Percentiles rank a stretch among this genome's conserved stretches.
Conservation (phyloP, 2,113 vertebrate genomes). For the Megaptera novaeangliae region DNA sequence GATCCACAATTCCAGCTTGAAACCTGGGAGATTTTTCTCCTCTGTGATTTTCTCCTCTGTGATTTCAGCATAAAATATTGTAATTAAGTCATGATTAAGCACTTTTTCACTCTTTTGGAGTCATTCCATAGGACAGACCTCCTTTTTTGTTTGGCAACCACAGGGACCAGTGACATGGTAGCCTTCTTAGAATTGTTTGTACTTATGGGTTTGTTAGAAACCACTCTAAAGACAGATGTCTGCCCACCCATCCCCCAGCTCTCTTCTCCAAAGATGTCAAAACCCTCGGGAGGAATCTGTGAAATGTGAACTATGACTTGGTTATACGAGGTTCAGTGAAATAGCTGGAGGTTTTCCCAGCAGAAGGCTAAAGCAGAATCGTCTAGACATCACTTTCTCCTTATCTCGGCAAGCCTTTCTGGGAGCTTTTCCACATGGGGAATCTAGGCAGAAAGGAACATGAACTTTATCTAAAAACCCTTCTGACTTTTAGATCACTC, state of each 20-base stretch:
- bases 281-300: conserved; percentile 43
- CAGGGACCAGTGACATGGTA: not conserved
- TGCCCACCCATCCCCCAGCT: not conserved
- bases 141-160: not conserved
- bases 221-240: conserved; percentile 2
- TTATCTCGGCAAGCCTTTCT: conserved; percentile 32
- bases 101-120: not conserved
- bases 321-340: conserved; percentile 14
- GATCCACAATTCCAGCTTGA: not conserved
- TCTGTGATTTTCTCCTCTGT: not conserved
- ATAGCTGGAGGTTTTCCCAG: conserved; percentile 55
- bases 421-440: conserved; percentile 1
- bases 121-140: not conserved
- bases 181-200: not conserved
- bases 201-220: not conserved
- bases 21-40: not conserved
- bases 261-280: conserved; percentile 16
- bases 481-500: not conserved
- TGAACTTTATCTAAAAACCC: not conserved
- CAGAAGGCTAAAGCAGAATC: conserved; percentile 18
- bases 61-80: not conserved
- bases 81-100: not conserved
- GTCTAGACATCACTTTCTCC: conserved; percentile 56
- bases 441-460: not conserved
- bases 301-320: conserved; percentile 63